These are phyloP conservation scores for Hypocryptadius cinnamomeus DNA, from an alignment of 2,113 vertebrate genomes.

Conservation along the genomic window DNA sequence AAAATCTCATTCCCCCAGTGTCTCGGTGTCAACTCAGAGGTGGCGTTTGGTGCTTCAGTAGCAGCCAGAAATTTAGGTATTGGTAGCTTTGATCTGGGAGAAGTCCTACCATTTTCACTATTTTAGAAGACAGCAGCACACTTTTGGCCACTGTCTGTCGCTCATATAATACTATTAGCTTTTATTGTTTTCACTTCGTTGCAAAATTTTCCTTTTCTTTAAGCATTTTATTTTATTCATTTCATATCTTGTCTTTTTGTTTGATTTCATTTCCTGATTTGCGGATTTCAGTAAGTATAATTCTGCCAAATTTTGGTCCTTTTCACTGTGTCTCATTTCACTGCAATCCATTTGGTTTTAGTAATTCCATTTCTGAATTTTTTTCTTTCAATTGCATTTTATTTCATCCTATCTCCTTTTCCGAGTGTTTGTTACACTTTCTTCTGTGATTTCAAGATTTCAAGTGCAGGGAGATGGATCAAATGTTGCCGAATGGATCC, in stretches of 20 bases:
- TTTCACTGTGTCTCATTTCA: not conserved
- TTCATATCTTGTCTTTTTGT: not conserved
- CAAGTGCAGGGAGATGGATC: not conserved
- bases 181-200: not conserved
- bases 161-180: not conserved
- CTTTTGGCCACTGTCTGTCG: not conserved
- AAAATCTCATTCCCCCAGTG: too few relatives aligned
- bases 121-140: not conserved
- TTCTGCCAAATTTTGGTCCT: not conserved
- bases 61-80: not conserved
- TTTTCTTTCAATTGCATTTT: not conserved
- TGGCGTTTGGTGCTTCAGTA: not conserved
- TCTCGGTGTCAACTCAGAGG: not conserved
- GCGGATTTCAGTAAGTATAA: rapidly evolving
- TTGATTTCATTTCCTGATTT: not conserved
- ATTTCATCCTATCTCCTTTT: not conserved
- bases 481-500: not conserved
- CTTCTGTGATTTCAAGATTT: not conserved
- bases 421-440: not conserved
- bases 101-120: not conserved
- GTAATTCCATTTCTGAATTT: not conserved
- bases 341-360: not conserved
- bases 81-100: not conserved
- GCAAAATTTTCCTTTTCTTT: not conserved
- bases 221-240: not conserved